Conservation (phyloP, 2,888 invertebrate species). For the Caenorhabditis sp. region DNA sequence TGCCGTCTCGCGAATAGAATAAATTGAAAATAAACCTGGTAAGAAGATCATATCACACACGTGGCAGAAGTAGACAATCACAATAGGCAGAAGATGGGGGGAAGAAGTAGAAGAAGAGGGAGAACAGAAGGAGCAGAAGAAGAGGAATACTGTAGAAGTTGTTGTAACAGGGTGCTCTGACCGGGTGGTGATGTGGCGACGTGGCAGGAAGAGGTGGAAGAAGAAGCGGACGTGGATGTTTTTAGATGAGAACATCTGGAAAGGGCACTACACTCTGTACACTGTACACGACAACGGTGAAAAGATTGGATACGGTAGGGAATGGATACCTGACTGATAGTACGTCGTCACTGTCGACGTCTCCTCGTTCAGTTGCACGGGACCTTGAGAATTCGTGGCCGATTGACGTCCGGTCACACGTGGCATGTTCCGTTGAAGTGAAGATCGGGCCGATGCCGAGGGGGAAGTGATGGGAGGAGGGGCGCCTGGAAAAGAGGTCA, state of each 20-base stretch:
- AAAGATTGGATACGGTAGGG: background rate
- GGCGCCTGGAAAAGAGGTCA: constrained; percentile 36
- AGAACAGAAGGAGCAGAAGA: constrained; percentile 26
- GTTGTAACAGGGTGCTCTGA: constrained; percentile 38
- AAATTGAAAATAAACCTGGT: background rate
- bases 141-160: constrained; percentile 22
- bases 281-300: background rate
- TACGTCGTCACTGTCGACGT: constrained; percentile 65
- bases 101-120: background rate
- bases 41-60: too few species aligned
- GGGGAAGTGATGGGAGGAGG: constrained; percentile 40
- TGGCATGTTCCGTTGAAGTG: constrained; percentile 62
- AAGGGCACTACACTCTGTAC: constrained; percentile 44
- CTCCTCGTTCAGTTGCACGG: constrained; percentile 63
- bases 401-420: constrained; percentile 61
- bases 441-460: constrained; percentile 42
- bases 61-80: too few species aligned
- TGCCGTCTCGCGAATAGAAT: background rate
- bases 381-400: constrained; percentile 39
- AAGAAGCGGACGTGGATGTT: constrained; percentile 9
- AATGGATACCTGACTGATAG: constrained; percentile 60
- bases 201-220: constrained; percentile 1
- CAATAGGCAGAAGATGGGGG: background rate
- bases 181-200: constrained; percentile 26
- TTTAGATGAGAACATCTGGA: constrained; percentile 57